A percentile compares a stretch with the other conserved stretches of the same genome.
Conservation (phyloP, 2,888 invertebrate genomes). For the Stenolophus ochropezus region DNA sequence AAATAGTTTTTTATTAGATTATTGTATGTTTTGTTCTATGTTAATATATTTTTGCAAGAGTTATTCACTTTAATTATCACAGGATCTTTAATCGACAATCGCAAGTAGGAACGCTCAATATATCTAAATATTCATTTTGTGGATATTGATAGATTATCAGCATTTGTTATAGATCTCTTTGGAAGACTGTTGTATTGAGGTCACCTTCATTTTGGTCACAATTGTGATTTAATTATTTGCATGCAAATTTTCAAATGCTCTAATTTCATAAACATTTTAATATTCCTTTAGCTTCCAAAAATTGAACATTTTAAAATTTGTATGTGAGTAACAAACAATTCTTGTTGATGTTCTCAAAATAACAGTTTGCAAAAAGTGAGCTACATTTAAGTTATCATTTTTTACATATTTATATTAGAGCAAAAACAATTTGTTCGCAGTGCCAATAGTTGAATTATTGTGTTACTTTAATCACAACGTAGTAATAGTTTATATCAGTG, state of each 20-base stretch:
- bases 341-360: neutral
- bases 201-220: neutral
- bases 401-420: constrained; percentile 29
- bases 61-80: constrained; percentile 33
- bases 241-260: neutral
- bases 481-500: constrained; percentile 37
- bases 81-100: constrained; percentile 27
- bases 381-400: constrained; percentile 35
- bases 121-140: constrained; percentile 5
- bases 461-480: constrained; percentile 23
- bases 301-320: too few relatives aligned
- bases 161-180: constrained; percentile 36
- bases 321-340: neutral
- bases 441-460: constrained; percentile 46
- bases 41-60: constrained; percentile 37
- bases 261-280: constrained; percentile 24
- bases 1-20: constrained; percentile 50
- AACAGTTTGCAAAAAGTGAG: constrained; percentile 33
- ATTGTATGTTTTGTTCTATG: constrained; percentile 43
- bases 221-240: too few relatives aligned
- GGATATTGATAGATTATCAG: constrained; percentile 33
- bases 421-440: constrained; percentile 37
- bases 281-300: too few relatives aligned
- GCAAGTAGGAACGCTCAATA: constrained; percentile 26
- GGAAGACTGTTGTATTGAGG: constrained; percentile 15